These are phyloP conservation scores for Dinomys branickii DNA, from an alignment of 2,113 vertebrate species.

Conservation along the genomic window DNA sequence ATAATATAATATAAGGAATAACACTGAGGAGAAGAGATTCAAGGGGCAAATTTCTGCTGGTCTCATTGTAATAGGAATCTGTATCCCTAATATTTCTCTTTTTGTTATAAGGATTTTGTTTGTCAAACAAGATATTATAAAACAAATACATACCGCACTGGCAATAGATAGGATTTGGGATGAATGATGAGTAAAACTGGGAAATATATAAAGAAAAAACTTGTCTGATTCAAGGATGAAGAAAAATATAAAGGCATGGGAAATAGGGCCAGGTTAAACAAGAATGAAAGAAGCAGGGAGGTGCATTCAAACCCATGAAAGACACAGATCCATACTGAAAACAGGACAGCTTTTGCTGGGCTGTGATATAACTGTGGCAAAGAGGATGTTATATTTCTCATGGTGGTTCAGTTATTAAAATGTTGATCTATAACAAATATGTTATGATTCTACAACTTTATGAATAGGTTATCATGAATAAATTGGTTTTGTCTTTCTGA, in stretches of 20 bases:
- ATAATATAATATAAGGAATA: background rate
- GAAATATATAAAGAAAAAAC: background rate
- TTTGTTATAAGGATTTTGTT: conserved; percentile 5
- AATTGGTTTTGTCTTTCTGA: background rate
- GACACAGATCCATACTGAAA: background rate
- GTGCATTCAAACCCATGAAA: background rate
- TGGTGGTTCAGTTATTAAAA: background rate
- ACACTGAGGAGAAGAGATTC: background rate
- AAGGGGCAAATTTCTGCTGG: background rate
- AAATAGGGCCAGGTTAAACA: background rate
- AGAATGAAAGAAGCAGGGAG: background rate
- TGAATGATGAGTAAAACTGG: background rate
- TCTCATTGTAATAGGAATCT: background rate
- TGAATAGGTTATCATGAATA: background rate
- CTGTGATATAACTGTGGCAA: background rate
- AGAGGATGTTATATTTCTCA: background rate
- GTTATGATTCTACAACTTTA: background rate
- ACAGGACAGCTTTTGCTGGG: background rate
- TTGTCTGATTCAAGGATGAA: background rate
- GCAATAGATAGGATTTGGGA: background rate
- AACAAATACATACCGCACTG: background rate
- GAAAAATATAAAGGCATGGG: background rate
- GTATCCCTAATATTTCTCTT: background rate
- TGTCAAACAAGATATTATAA: background rate
- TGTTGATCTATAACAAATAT: background rate